phyloP scores from a whole-genome alignment of 2,113 vertebrate genomes.

The Macrotus californicus region DNA sequence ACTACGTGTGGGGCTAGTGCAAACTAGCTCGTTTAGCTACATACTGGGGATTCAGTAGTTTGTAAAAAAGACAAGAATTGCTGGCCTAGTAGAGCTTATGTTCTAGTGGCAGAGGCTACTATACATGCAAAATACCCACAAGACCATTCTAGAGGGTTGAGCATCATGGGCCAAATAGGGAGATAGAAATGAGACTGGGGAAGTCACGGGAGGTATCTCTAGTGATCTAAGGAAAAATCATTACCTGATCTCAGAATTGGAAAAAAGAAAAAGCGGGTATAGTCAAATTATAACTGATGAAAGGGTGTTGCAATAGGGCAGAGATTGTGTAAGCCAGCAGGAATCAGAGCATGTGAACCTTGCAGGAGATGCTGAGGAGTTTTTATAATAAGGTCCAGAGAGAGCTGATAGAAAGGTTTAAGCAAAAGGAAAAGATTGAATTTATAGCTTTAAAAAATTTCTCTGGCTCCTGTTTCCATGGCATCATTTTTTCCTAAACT shows the following conservation, averaged over 20 bases:
- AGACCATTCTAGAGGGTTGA: background rate
- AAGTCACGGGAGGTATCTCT: background rate
- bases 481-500: background rate
- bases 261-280: background rate
- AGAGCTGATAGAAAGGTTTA: background rate
- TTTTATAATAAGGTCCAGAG: background rate
- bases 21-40: background rate
- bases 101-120: background rate
- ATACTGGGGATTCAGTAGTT: background rate
- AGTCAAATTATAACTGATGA: background rate
- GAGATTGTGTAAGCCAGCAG: background rate
- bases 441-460: constrained; percentile 34
- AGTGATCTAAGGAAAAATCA: background rate
- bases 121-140: background rate
- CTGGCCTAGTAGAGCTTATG: background rate
- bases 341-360: background rate
- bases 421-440: background rate
- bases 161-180: background rate
- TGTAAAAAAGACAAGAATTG: background rate
- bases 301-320: background rate
- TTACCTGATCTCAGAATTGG: background rate
- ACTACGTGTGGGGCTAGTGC: rapidly evolving
- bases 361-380: background rate
- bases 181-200: background rate
- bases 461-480: background rate